Base-by-base conservation (phyloP, 2,888 invertebrate species). In the Lithophane socia region DNA sequence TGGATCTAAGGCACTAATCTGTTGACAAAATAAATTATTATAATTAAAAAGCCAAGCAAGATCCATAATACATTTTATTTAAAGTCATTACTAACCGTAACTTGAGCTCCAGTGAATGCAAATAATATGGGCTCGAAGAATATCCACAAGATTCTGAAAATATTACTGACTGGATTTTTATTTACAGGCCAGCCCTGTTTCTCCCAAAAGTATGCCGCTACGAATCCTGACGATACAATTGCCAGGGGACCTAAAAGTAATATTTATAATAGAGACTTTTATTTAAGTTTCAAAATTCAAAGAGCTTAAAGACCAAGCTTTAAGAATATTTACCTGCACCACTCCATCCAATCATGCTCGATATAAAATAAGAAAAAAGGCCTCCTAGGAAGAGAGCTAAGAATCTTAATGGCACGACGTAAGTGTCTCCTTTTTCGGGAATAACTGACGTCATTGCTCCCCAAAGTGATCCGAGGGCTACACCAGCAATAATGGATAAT, bases 81-180 rank as follows among this genome's bases (percentile, higher is more conserved):
- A 8, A 49, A 10, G 2, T 3, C 8, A 24, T 47, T 16, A 37
- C 56, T 89, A 91, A 98, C 97, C 90, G 98, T 98, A 67, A 99
- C 97, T 95, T 98, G 98, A 21, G 98, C 98, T 44, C 99, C 99
- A 65, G 99, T 99, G 73, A 99, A 97, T 47, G 98, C 98, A 94
- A 99, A 99, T 49, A 99, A 96, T 82, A 99, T 97, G 0, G 99
- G 99, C 93, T 99, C 98, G 93, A 98, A 98, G 82, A 99, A 97
- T 97, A 98, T 98, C 99, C 99, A 99, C 88, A 98, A 96, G 67
- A 98, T 97, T 90, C 98, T 98, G 89, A 98, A 98, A 18, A 98
- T 97, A 66, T 98, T 97, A 64, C 97, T 97, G 0, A 98, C 98
- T 12, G 98, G 98, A 90, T 98, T 98, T 86, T 98, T 98, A 84